Evolutionary conservation across 2,113 vertebrate genomes (phyloP), one percentile per base, ranked within the genome.

Genomic region (Struthidea cinerea): DNA sequence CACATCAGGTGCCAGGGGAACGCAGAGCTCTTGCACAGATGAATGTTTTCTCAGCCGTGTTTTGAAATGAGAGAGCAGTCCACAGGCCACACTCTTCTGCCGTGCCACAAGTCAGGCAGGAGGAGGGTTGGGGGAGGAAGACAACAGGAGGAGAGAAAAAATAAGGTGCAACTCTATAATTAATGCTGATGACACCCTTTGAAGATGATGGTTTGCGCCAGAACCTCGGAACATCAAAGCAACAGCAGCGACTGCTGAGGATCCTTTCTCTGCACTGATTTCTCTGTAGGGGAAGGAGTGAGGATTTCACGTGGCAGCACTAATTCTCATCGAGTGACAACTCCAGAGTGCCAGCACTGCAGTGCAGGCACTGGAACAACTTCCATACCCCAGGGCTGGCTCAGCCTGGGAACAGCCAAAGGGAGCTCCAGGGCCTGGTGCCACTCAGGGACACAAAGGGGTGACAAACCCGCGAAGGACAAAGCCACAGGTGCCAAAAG

Each of bases 211-310:
- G 44, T 27, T 93, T 84, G 2, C 28, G 46, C 63, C 56, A 82
- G 74, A 93, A 82, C 52, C 56, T 90, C 63, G 33, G 49, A 94
- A 84, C 76, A 92, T 81, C 86, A 86, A 90, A 94, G 74, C 77
- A 61, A 32, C 0, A 0, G 4, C 47, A 60, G 70, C 1, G 8
- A 37, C 22, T 70, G 80, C 76, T 50, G 30, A 15, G 49, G 65
- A 59, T 27, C 46, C 35, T 27, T n/a, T 16, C 13, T 15, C 37
- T 76, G 67, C 52, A 10, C 17, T 4, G n/a, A 10, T 28, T 52
- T 18, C 79, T 69, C 30, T 28, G 65, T 7, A 5, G 1, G 24
- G 83, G 10, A 32, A 71, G 89, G 26, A 65, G 35, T 0, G 35
- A 85, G 35, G 33, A 3, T 28, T 63, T 37, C 65, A 73, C 59